These are phyloP conservation scores for Hippolais icterina DNA, from an alignment of 2,113 vertebrate genomes.

Conservation along the genomic window DNA sequence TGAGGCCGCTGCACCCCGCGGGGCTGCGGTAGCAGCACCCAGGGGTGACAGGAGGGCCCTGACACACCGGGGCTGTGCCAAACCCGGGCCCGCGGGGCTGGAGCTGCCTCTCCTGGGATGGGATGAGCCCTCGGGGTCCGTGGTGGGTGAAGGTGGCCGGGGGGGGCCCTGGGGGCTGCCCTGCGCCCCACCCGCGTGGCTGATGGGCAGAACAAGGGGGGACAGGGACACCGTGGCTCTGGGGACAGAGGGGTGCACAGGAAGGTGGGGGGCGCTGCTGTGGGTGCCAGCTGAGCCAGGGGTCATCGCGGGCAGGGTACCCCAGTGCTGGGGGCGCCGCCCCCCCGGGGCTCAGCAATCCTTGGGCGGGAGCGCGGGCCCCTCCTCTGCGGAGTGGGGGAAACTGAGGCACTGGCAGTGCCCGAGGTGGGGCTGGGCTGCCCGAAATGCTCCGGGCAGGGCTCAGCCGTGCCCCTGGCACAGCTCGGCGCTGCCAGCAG, in stretches of 20 bases:
- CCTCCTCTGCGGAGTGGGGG: neutral
- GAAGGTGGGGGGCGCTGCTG: rapidly evolving
- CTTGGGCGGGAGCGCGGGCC: no score
- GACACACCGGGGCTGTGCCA: neutral
- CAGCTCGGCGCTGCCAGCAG: rapidly evolving
- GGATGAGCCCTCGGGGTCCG: rapidly evolving
- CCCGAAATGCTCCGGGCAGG: rapidly evolving
- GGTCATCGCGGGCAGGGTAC: rapidly evolving
- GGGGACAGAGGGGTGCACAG: neutral
- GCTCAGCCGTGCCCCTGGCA: rapidly evolving
- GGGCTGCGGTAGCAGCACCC: rapidly evolving
- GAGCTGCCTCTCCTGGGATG: neutral
- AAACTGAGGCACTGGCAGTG: neutral
- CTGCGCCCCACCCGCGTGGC: neutral
- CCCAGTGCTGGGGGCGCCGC: neutral
- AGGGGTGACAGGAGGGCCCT: rapidly evolving
- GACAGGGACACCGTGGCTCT: rapidly evolving
- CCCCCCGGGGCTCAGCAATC: neutral
- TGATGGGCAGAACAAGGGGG: neutral
- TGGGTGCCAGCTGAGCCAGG: neutral
- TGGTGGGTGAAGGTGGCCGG: neutral
- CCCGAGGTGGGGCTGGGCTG: neutral
- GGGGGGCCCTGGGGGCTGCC: neutral
- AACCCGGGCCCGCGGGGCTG: rapidly evolving
- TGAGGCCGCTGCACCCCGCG: rapidly evolving